Evolutionary conservation across 2,888 invertebrate genomes (phyloP).

Genomic region (Pammene fasciana): DNA sequence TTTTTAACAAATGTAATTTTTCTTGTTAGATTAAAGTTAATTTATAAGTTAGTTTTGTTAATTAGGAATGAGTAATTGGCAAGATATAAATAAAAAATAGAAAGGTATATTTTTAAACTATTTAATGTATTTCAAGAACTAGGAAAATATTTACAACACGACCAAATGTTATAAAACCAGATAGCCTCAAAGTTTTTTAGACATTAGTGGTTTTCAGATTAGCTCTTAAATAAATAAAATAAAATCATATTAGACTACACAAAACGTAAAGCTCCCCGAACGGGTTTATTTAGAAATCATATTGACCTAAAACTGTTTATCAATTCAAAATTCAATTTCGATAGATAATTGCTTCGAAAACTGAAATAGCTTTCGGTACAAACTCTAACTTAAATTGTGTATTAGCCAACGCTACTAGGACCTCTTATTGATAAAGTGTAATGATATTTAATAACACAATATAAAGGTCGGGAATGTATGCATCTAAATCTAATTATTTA

Average conservation of each 20-base stretch:
- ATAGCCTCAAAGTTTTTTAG: not conserved
- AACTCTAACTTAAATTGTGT: not conserved
- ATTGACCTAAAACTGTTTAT: not conserved
- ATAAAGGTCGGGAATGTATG: no score
- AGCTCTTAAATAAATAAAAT: no score
- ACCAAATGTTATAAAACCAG: not conserved
- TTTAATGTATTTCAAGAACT: slow-evolving; percentile 38
- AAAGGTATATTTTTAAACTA: not conserved
- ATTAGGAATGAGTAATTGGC: slow-evolving; percentile 26
- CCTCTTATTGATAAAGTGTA: no score
- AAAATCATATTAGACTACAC: no score
- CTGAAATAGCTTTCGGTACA: not conserved
- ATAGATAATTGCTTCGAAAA: slow-evolving; percentile 1
- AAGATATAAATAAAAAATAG: slow-evolving; percentile 7
- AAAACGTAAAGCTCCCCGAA: not conserved
- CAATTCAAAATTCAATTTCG: not conserved
- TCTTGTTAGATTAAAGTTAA: slow-evolving; percentile 31
- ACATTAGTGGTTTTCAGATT: no score
- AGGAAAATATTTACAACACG: slow-evolving; percentile 42
- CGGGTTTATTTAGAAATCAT: not conserved
- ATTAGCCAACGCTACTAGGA: not conserved
- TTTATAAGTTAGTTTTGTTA: slow-evolving; percentile 34
- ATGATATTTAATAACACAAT: no score
- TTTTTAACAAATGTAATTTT: slow-evolving; percentile 63
- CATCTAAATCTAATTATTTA: no score